Base-by-base conservation (phyloP, 2,888 invertebrate genomes). In the Julus scandinavius region DNA sequence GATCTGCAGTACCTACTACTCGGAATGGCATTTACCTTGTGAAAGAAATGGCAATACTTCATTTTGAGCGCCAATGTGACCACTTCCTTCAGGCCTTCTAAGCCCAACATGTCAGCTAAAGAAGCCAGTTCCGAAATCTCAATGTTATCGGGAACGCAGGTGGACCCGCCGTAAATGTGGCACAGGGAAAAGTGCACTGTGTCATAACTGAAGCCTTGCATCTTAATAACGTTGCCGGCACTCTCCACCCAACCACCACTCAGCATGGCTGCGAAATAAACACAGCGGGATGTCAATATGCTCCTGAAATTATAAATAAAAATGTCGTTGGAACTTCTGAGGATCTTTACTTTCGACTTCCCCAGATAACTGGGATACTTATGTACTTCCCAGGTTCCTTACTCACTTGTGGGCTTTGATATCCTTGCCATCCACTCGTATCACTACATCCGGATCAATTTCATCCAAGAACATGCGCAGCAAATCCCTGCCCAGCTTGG, bases 21-120 rank as follows among this genome's bases (percentile, higher is more conserved):
- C 0, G 29, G 29, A 29, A 50, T 20, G 5, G 17, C 7, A 20
- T 20, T n/a, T 92, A 96, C 96, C 94, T 96, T 96, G 92, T 99
- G 98, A 92, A 99, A 98, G 92, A 97, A 95, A 92, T 99, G 98
- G 92, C 98, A 98, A 92, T 97, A 97, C 92, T 96, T 96, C 38
- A 95, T 95, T 92, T 96, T 96, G 54, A 98, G 93, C 0, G 96
- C 96, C 91, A 97, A 96, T 91, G 96, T 96, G 0, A 98, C 97
- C 2, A 97, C 96, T 93, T 98, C 97, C 91, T 97, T 97, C 5
- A 99, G 93, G 0, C 98, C 98, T 92, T 98, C 97, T 40, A 98
- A 92, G 9, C 97, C 96, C 88, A 98, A 93, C 95, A 98, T 96
- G 92, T 98, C 98, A 0, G 98, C 96, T 88, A 98, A 92, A 0